Base-by-base conservation (phyloP, 2,888 invertebrate species). In the Pristionchus exspectatus region DNA sequence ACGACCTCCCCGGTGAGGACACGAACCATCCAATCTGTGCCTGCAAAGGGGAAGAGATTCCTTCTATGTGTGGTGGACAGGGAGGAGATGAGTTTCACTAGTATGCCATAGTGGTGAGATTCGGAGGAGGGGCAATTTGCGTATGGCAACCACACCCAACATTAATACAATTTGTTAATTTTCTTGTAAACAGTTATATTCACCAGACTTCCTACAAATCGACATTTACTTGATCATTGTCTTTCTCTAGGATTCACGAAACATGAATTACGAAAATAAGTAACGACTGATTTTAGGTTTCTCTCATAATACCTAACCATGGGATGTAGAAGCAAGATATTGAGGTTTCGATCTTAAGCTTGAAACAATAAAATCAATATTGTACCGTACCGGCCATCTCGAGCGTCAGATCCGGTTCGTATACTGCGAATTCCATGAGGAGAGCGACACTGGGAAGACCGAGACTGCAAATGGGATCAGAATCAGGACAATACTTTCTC, bases 21-120 rank as follows among this genome's bases (percentile, higher is more conserved):
- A 56, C 88, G 87, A 9, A 93, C 93, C 38, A 94, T 92, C 94
- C 94, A 94, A 74, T 94, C 94, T 0, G 93, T 93, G 30, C 93
- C 89, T 89, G 63, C 21, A 74, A 56, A 56, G 18, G 30, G n/a
- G 30, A 38, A 33, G 24, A 24, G 44, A 21, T 30, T 74, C 33
- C 7, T 24, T 59, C 16, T 2, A 24, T 24, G 59, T 59, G 24
- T 59, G 44, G 24, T 59, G 44, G 44, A 50, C 59, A 12, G 24
- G 66, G 66, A 69, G 30, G 69, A 69, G 69, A 69, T 30, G 30
- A 69, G 63, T 63, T n/a, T 63, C 63, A 63, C n/a, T 24, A 2
- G n/a, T n/a, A 24, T 3, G 7, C 7, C n/a, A n/a, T 63, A 24
- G 4, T n/a, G 0, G n/a, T n/a, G 10, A n/a, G 24, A 63, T 24